These are phyloP conservation scores for Myiothlypis chrysogaster DNA, from an alignment of 2,797 vertebrate species.

Conservation along the genomic window DNA sequence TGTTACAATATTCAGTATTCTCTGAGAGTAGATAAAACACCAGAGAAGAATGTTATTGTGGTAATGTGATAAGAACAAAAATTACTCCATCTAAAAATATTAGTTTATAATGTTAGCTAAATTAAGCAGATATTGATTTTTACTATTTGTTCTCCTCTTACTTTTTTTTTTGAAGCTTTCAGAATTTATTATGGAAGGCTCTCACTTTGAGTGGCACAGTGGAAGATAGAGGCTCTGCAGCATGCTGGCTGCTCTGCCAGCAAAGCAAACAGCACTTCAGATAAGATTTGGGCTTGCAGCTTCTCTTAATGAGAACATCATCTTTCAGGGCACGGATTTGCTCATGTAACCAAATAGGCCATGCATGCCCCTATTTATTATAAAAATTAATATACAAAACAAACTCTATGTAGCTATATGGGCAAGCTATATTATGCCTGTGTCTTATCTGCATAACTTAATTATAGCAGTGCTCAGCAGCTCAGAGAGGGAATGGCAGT, in stretches of 20 bases:
- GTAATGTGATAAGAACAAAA: neutral
- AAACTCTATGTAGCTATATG: slow-evolving; percentile 24
- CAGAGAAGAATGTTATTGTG: neutral
- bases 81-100: neutral
- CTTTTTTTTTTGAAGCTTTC: neutral
- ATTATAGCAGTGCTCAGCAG: neutral
- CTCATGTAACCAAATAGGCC: slow-evolving; percentile 31
- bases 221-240: slow-evolving; percentile 1
- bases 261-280: slow-evolving; percentile 52
- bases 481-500: neutral
- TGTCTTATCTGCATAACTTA: neutral
- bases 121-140: slow-evolving; percentile 44
- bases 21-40: neutral
- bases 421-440: neutral
- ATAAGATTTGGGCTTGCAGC: slow-evolving; percentile 8
- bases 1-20: neutral
- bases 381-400: slow-evolving; percentile 32
- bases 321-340: slow-evolving; percentile 51
- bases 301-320: slow-evolving; percentile 52
- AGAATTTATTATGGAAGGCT: neutral
- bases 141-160: neutral
- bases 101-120: slow-evolving; percentile 10
- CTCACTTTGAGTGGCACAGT: slow-evolving; percentile 16
- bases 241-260: slow-evolving; percentile 3
- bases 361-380: slow-evolving; percentile 25